A percentile compares a stretch with the other conserved stretches of the same genome.
Evolutionary conservation across 2,888 invertebrate species (phyloP).

Genomic region (Cylindroiulus punctatus): DNA sequence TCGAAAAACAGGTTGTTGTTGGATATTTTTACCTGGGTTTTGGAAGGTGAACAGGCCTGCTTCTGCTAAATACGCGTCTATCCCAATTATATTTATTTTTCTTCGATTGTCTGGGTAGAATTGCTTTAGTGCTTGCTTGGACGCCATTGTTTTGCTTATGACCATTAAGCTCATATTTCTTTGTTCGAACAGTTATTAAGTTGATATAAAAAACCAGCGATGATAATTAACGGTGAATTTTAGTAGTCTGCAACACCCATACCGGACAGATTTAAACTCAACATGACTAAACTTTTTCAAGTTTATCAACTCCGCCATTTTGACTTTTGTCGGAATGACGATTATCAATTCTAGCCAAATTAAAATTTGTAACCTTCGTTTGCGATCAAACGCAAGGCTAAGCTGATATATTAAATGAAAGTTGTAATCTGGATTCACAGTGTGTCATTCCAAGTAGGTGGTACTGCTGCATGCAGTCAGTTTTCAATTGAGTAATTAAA

Average conservation of each 20-base stretch:
- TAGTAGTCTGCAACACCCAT: background rate
- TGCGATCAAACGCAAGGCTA: background rate
- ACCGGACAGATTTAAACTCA: background rate
- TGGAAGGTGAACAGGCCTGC: conserved; percentile 11
- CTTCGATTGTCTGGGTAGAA: background rate
- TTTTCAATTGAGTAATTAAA: no score
- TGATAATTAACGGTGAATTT: background rate
- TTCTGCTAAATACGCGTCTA: background rate
- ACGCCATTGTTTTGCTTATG: background rate
- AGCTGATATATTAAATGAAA: background rate
- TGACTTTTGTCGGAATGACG: background rate
- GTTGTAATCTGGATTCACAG: background rate
- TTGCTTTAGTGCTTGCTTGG: background rate
- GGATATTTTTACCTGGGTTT: background rate
- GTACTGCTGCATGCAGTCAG: background rate
- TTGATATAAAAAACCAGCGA: background rate
- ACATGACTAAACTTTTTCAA: no score
- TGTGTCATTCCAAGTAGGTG: background rate
- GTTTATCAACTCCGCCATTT: background rate
- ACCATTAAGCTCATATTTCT: background rate
- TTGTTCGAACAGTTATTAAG: conserved; percentile 7
- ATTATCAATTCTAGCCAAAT: background rate
- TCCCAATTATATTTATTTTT: background rate
- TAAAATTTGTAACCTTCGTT: background rate
- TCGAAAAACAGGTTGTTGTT: background rate